Base-by-base conservation (phyloP, 2,888 invertebrate genomes). In the Microctonus brassicae region DNA sequence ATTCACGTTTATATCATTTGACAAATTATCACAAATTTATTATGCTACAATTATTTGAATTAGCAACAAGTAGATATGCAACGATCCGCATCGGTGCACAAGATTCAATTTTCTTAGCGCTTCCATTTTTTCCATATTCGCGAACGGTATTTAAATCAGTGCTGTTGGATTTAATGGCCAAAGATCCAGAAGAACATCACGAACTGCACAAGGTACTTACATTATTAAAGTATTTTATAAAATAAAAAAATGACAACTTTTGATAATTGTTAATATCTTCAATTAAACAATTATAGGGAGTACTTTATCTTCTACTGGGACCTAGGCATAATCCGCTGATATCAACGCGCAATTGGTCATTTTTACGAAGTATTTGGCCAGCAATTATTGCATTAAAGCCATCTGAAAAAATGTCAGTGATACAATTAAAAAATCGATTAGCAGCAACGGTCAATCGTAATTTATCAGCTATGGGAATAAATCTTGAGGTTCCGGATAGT, bases 381-480 rank as follows among this genome's bases (percentile, higher is more conserved):
- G 92, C 94, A 1, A 83, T 97, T 22, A 89, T 96, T 0, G 90
- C 90, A 70, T 93, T 95, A 0, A 93, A 93, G 75, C 93, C 95
- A 61, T 95, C 95, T 2, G 97, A 97, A 83, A 97, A 97, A 84
- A 93, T 93, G 0, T 94, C 94, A 53, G 93, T 96, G 65, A 91
- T 94, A 62, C 88, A 88, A 20, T 73, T 87, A 36, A 91, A 92
- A 75, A 91, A 91, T 76, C 87, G 86, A 0, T 86, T 92, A 66
- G 86, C 89, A 53, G 91, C 91, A 2, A 82, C 88, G 0, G 87
- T 93, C 0, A 90, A 90, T 70, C 90, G 91, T 33, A 88, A 89
- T 76, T 93, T 93, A 82, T 91, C 91, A 0, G 91, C 92, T 0
- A 90, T 92, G 17, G 90, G 91, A 68, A 92, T 93, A 0, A 89